These are phyloP conservation scores for Ochropleura leucogaster DNA, from an alignment of 2,888 invertebrate species.

Conservation along the genomic window DNA sequence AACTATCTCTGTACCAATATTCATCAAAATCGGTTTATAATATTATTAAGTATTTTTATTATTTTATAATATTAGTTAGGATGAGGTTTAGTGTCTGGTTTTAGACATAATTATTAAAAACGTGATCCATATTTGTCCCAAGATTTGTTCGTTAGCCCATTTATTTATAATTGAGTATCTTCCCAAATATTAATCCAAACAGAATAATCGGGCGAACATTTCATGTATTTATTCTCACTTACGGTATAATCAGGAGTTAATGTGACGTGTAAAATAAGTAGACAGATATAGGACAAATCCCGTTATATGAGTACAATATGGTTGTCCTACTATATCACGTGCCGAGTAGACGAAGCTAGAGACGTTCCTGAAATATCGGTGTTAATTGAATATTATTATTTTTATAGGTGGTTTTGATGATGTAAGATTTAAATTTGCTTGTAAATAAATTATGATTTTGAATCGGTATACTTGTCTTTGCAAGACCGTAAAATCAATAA, in stretches of 20 bases:
- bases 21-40: too few species aligned
- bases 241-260: conserved; percentile 30
- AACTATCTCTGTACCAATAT: too few species aligned
- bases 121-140: background rate
- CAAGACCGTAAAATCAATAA: background rate
- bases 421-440: conserved; percentile 2
- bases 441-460: background rate
- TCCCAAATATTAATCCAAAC: conserved; percentile 3
- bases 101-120: background rate
- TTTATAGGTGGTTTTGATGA: background rate
- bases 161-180: background rate
- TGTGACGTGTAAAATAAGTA: conserved; percentile 43
- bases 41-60: too few species aligned
- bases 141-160: background rate
- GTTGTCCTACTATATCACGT: conserved; percentile 51
- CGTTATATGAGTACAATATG: conserved; percentile 47
- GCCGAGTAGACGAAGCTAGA: conserved; percentile 68
- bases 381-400: conserved; percentile 39
- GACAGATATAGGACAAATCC: conserved; percentile 47
- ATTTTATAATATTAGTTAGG: too few species aligned
- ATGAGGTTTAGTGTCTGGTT: background rate
- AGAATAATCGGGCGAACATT: conserved; percentile 12
- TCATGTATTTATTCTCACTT: conserved; percentile 21
- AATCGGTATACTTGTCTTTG: background rate
- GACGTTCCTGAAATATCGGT: conserved; percentile 67